A percentile compares a stretch with the other conserved stretches of the same genome.
phyloP scores from a whole-genome alignment of 2,888 invertebrate species.

The Coenonympha glycerion region DNA sequence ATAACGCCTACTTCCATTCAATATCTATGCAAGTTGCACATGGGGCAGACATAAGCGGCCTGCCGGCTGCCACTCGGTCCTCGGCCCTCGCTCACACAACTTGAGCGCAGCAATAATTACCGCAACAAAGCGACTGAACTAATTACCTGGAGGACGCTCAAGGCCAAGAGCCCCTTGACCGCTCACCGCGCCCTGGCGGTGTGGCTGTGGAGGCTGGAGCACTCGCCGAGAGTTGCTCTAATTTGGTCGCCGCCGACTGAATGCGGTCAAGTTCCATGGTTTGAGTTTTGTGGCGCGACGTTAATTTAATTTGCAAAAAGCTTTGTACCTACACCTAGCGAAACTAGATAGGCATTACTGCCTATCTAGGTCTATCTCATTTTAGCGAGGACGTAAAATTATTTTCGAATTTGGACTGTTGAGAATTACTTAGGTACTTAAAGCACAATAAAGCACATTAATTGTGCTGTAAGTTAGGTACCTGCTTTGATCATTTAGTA shows the following conservation, averaged over 20 bases:
- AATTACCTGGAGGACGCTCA: conserved; percentile 26
- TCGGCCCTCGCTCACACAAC: neutral
- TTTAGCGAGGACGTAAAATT: too few relatives aligned
- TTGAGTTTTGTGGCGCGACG: neutral
- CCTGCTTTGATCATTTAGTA: too few relatives aligned
- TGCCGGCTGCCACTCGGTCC: neutral
- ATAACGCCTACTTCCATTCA: too few relatives aligned
- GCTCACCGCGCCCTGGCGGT: too few relatives aligned
- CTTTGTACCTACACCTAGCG: neutral
- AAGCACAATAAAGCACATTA: too few relatives aligned
- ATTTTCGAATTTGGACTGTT: too few relatives aligned
- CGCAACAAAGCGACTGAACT: conserved; percentile 26
- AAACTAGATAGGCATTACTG: too few relatives aligned
- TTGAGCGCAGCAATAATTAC: conserved; percentile 20
- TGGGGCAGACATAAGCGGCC: neutral
- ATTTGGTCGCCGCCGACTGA: conserved; percentile 15
- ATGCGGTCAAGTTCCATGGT: conserved; percentile 14
- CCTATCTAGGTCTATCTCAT: too few relatives aligned
- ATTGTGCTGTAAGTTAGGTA: too few relatives aligned
- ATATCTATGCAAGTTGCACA: neutral
- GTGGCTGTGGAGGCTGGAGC: too few relatives aligned
- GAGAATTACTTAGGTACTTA: too few relatives aligned
- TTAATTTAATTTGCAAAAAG: neutral
- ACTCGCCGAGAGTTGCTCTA: conserved; percentile 16
- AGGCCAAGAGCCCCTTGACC: conserved; percentile 29